phyloP scores from a whole-genome alignment of 2,888 invertebrate genomes.

The Xestia ashworthii region DNA sequence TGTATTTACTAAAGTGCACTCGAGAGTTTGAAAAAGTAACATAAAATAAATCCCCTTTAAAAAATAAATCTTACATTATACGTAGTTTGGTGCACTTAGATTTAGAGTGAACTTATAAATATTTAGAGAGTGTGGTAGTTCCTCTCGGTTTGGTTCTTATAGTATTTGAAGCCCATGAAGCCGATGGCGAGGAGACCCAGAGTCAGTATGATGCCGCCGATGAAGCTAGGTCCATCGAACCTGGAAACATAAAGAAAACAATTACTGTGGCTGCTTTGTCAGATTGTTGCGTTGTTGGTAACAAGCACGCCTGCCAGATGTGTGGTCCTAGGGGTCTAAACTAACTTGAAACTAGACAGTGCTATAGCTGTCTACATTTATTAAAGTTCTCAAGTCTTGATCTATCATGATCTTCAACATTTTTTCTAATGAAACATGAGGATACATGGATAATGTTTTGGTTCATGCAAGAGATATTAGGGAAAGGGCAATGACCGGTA shows the following conservation, averaged over 20 bases:
- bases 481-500: no score
- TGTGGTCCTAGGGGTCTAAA: neutral
- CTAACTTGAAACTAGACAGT: neutral
- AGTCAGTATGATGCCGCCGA: constrained; percentile 96
- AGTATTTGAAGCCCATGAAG: constrained; percentile 96
- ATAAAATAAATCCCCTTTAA: constrained; percentile 60
- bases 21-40: constrained; percentile 50
- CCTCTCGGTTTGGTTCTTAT: constrained; percentile 95
- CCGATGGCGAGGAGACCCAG: constrained; percentile 95
- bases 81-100: constrained; percentile 81
- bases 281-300: neutral
- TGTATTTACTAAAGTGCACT: constrained; percentile 67
- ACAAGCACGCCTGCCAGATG: neutral
- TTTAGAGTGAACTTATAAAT: constrained; percentile 48
- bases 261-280: neutral
- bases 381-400: no score
- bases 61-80: constrained; percentile 62
- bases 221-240: constrained; percentile 94
- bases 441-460: no score
- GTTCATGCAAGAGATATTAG: no score
- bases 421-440: no score
- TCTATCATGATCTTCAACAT: no score
- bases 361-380: neutral
- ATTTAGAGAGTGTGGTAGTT: constrained; percentile 97
- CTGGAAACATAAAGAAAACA: constrained; percentile 76